Conservation (phyloP, 2,113 vertebrate species). For the Stigmatopora nigra region DNA sequence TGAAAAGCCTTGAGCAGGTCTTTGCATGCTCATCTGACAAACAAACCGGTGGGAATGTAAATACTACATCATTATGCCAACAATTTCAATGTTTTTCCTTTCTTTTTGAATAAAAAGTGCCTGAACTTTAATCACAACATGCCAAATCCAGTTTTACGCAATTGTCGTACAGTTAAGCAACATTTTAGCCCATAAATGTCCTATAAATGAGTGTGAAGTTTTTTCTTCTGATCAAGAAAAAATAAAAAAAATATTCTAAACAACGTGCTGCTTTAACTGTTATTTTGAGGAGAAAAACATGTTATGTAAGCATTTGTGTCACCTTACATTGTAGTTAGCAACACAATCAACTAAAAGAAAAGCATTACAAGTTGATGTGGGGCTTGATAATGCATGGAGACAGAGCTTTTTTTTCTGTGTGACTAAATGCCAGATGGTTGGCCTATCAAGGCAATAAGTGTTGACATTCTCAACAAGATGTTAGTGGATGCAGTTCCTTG, state of each 20-base stretch:
- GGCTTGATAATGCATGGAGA: background rate
- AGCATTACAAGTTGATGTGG: background rate
- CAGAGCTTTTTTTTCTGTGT: constrained; percentile 4
- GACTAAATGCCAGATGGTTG: constrained; percentile 12
- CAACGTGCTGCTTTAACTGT: background rate
- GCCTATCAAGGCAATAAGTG: constrained; percentile 12
- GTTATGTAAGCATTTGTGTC: constrained; percentile 26
- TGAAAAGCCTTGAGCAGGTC: constrained; percentile 17
- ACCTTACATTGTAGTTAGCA: constrained; percentile 15
- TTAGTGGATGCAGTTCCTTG: constrained; percentile 17
- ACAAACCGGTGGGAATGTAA: constrained; percentile 54
- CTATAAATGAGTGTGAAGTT: background rate
- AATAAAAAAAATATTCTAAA: too few relatives aligned
- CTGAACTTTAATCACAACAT: background rate
- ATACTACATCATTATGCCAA: constrained; percentile 34
- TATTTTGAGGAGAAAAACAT: background rate
- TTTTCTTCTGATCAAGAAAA: too few relatives aligned
- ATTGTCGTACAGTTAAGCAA: background rate
- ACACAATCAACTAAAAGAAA: constrained; percentile 9
- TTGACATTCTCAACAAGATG: constrained; percentile 19
- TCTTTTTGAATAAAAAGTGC: constrained; percentile 1
- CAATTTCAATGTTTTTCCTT: constrained; percentile 19
- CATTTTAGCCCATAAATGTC: background rate
- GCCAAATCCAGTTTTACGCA: background rate
- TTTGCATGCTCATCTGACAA: constrained; percentile 37